Conservation (phyloP, 1,140 invertebrate species). For the Nixonia krombeini region DNA sequence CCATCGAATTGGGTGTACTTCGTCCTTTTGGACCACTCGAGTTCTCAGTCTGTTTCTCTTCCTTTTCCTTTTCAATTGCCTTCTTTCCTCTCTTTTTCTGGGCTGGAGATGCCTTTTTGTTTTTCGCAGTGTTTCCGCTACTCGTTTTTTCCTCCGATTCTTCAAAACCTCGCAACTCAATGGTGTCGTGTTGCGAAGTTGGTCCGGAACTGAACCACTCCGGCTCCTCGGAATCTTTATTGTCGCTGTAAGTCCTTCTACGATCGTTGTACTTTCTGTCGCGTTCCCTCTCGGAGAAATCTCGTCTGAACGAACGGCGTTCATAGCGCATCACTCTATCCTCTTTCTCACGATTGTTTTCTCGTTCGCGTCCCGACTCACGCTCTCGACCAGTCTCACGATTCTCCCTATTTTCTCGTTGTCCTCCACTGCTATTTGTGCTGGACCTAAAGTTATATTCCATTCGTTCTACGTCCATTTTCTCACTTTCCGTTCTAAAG, state of each 20-base stretch:
- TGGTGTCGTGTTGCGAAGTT: slow-evolving; percentile 91
- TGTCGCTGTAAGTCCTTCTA: slow-evolving; percentile 69
- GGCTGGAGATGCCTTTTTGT: slow-evolving; percentile 67
- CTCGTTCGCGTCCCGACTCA: slow-evolving; percentile 33
- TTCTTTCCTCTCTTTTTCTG: slow-evolving; percentile 67
- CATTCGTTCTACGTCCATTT: slow-evolving; percentile 59
- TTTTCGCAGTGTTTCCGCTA: slow-evolving; percentile 54
- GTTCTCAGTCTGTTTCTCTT: slow-evolving; percentile 49
- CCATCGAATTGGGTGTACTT: slow-evolving; percentile 63
- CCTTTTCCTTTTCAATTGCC: slow-evolving; percentile 55
- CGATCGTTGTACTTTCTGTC: slow-evolving; percentile 64
- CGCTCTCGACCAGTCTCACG: slow-evolving; percentile 39
- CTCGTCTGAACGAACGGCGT: slow-evolving; percentile 21
- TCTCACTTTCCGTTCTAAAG: slow-evolving; percentile 69
- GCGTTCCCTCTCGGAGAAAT: slow-evolving; percentile 21
- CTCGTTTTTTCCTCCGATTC: slow-evolving; percentile 77
- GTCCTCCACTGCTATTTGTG: slow-evolving; percentile 30
- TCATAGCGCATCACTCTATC: slow-evolving; percentile 31
- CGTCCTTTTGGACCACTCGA: slow-evolving; percentile 59
- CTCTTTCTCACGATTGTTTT: slow-evolving; percentile 43
- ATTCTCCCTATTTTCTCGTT: slow-evolving; percentile 61
- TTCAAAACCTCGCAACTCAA: slow-evolving; percentile 93
- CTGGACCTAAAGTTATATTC: slow-evolving; percentile 64
- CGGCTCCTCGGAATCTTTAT: slow-evolving; percentile 74
- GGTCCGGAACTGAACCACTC: slow-evolving; percentile 90